A percentile compares a stretch with the other conserved stretches of the same genome.
Conservation (phyloP, 2,888 invertebrate species). For the Calameuta idolon region DNA sequence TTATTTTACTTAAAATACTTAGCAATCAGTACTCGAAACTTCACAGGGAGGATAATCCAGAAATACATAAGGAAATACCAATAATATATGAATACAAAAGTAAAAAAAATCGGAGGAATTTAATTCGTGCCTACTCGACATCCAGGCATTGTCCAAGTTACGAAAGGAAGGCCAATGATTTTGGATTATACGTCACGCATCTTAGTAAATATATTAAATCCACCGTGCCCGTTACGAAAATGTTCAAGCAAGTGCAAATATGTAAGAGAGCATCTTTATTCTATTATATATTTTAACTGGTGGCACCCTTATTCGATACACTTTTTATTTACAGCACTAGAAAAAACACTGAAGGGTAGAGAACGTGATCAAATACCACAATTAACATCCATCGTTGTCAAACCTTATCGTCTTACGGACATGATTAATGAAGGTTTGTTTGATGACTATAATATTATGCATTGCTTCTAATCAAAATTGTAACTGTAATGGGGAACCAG, state of each 20-base stretch:
- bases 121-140: constrained; percentile 60
- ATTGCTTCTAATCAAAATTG: neutral
- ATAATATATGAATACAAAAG: constrained; percentile 49
- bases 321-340: constrained; percentile 48
- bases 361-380: constrained; percentile 59
- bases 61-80: constrained; percentile 55
- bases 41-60: constrained; percentile 54
- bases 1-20: neutral
- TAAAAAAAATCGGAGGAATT: constrained; percentile 53
- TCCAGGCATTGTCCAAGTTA: constrained; percentile 58
- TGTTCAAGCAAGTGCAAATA: constrained; percentile 57
- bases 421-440: constrained; percentile 32
- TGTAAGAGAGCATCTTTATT: constrained; percentile 39
- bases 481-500: neutral
- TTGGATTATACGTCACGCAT: constrained; percentile 57
- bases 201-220: constrained; percentile 53
- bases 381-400: constrained; percentile 51
- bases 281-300: neutral
- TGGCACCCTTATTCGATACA: neutral
- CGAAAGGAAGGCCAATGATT: constrained; percentile 47
- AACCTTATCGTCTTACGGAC: constrained; percentile 54
- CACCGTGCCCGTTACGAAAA: constrained; percentile 52
- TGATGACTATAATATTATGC: neutral
- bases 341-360: constrained; percentile 49
- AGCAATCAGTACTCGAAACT: neutral